A percentile compares a stretch with the other conserved stretches of the same genome.
Conservation (phyloP, 2,888 invertebrate genomes). For the Tuta absoluta region DNA sequence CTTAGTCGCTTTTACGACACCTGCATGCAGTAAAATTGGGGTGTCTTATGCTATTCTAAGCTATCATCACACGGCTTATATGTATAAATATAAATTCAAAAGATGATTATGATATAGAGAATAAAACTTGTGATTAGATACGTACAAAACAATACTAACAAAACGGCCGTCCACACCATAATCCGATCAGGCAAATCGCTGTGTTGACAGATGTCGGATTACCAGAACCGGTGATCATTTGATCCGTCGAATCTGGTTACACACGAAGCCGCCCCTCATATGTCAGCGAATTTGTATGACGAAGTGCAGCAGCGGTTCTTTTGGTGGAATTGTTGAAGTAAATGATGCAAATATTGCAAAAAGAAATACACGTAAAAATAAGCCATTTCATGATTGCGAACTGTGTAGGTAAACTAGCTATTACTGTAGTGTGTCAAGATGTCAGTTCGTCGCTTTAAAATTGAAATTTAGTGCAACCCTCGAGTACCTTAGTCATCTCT, state of each 20-base stretch:
- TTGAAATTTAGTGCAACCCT: not conserved
- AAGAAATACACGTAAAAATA: not conserved
- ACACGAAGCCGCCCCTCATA: slow-evolving; percentile 46
- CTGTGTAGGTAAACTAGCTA: not conserved
- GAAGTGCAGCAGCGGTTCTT: not conserved
- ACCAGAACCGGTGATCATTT: slow-evolving; percentile 45
- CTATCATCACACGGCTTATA: too few species aligned
- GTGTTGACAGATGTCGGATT: slow-evolving; percentile 33
- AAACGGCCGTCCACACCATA: not conserved
- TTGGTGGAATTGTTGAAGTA: not conserved
- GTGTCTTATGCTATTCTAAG: too few species aligned
- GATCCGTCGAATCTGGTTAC: slow-evolving; percentile 45
- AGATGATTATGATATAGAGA: too few species aligned
- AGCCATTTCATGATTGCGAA: not conserved
- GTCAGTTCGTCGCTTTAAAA: not conserved
- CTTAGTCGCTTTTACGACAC: too few species aligned
- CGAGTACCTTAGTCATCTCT: not conserved
- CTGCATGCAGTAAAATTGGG: too few species aligned
- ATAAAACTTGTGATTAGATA: too few species aligned
- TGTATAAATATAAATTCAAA: too few species aligned
- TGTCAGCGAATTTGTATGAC: slow-evolving; percentile 26
- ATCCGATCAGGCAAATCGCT: slow-evolving; percentile 17
- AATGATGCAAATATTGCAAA: not conserved
- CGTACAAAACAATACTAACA: not conserved
- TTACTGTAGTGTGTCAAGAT: not conserved